Evolutionary conservation across 1,140 invertebrate species (phyloP), one percentile per base, ranked within the genome.

Genomic region (Habropoda laboriosa): DNA sequence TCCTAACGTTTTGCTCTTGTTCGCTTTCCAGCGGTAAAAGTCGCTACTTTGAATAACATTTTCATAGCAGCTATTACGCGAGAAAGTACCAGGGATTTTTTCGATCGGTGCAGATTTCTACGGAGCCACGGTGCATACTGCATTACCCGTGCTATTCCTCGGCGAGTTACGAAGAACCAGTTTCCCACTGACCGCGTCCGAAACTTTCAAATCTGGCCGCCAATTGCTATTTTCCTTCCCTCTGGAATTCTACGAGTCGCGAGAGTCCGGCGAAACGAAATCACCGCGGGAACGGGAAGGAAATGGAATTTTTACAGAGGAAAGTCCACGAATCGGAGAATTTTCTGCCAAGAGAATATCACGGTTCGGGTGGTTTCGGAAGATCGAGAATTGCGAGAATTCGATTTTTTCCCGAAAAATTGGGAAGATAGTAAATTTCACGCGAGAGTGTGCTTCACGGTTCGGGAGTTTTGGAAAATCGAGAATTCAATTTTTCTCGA

Each of bases 401-500:
- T 80, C 67, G 53, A 81, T 81, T 58, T n/a, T n/a, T 70, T 67
- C 63, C 38, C 18, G n/a, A 38, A 57, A n/a, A n/a, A n/a, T n/a
- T n/a, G n/a, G n/a, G n/a, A n/a, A n/a, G n/a, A n/a, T n/a, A n/a
- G n/a, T n/a, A n/a, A n/a, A n/a, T n/a, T n/a, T n/a, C n/a, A n/a
- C n/a, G n/a, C n/a, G n/a, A n/a, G n/a, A n/a, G n/a, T n/a, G n/a
- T n/a, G n/a, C n/a, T n/a, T n/a, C n/a, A n/a, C n/a, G n/a, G n/a
- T n/a, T n/a, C n/a, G n/a, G n/a, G n/a, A n/a, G n/a, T n/a, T n/a
- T n/a, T n/a, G n/a, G n/a, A n/a, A n/a, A n/a, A n/a, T n/a, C n/a
- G n/a, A n/a, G n/a, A n/a, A n/a, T n/a, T n/a, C n/a, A n/a, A n/a
- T n/a, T n/a, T n/a, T n/a, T n/a, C n/a, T n/a, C n/a, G n/a, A n/a